Conservation (phyloP, 2,113 vertebrate species). For the Oncorhynchus masou region DNA sequence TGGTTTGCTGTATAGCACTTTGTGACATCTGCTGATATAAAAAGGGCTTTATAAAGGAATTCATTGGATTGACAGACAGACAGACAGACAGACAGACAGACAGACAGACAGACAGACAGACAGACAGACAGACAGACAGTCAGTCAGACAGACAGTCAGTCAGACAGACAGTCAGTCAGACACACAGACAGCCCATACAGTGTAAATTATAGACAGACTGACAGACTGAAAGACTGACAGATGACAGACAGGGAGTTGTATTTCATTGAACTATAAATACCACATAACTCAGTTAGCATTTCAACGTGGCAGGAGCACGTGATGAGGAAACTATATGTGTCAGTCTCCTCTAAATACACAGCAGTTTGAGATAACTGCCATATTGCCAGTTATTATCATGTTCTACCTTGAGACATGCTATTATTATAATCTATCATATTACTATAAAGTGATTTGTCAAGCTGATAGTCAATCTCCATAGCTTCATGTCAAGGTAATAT, state of each 20-base stretch:
- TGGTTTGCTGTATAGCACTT: too few species aligned
- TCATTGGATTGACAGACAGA: too few species aligned
- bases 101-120: too few species aligned
- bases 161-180: neutral
- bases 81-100: too few species aligned
- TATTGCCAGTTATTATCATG: constrained; percentile 3
- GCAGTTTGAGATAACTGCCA: constrained; percentile 49
- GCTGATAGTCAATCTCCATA: neutral
- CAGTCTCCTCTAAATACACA: constrained; percentile 50
- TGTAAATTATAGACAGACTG: neutral
- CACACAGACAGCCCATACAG: neutral
- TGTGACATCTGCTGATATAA: too few species aligned
- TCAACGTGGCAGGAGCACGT: constrained; percentile 52
- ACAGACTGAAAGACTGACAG: neutral
- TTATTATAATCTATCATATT: constrained; percentile 20
- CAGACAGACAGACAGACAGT: neutral
- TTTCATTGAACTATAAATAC: constrained; percentile 55
- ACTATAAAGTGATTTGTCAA: constrained; percentile 38
- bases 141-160: neutral
- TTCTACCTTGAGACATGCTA: neutral
- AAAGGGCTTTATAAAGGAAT: too few species aligned
- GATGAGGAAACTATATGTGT: constrained; percentile 50
- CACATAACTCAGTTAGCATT: constrained; percentile 56
- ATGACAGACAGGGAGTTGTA: neutral
- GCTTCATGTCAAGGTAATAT: too few species aligned